These are phyloP conservation scores for Polypedilum pembai DNA, from an alignment of 1,140 invertebrate genomes.

Conservation along the genomic window DNA sequence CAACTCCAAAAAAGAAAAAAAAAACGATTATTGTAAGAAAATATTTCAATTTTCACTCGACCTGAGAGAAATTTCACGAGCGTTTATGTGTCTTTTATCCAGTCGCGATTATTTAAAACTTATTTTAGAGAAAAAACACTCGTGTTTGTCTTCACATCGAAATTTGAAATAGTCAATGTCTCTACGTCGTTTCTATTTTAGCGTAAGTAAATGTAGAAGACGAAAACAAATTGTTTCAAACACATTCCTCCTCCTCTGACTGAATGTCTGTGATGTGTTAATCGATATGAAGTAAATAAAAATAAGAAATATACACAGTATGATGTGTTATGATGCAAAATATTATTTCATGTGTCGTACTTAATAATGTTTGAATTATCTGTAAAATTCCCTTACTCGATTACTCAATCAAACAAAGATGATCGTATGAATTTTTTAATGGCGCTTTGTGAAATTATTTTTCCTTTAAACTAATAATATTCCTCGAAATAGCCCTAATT, in stretches of 20 bases:
- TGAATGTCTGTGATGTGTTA: conserved; percentile 10
- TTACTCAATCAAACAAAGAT: no score
- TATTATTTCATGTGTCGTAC: neutral
- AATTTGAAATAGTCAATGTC: neutral
- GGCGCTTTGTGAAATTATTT: no score
- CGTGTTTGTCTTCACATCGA: conserved; percentile 2
- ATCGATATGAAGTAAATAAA: conserved; percentile 23
- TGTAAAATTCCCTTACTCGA: no score
- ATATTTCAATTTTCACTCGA: conserved; percentile 16
- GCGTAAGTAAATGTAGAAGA: neutral
- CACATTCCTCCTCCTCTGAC: neutral
- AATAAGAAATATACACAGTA: no score
- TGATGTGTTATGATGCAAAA: conserved; percentile 1
- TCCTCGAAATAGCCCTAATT: neutral
- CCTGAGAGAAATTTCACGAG: neutral
- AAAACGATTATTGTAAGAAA: neutral
- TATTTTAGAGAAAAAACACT: neutral
- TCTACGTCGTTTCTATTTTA: neutral
- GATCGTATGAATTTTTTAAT: no score
- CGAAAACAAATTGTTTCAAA: conserved; percentile 9
- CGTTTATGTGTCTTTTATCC: neutral
- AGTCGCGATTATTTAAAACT: neutral
- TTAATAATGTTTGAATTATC: no score
- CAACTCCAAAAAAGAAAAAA: neutral
- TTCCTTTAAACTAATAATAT: no score